Base-by-base conservation (phyloP, 2,888 invertebrate genomes). In the Platycheirus rosarum region DNA sequence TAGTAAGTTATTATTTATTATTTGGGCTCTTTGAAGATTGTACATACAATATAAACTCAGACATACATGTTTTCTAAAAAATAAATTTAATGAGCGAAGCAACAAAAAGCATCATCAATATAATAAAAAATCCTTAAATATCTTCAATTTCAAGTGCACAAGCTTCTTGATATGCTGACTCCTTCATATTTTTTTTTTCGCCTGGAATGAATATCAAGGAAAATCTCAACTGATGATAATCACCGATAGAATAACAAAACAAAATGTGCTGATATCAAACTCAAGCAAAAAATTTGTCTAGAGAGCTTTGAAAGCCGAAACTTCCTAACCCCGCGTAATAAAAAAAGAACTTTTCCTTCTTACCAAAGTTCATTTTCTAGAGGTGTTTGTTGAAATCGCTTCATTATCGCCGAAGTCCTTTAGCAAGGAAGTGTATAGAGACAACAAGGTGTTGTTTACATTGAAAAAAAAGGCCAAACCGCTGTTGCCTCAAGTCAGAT, bases 391-490 rank as follows among this genome's bases (percentile, higher is more conserved):
- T 32, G 29, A 32, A 32, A 32, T 6, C 29, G 29, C 29, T 32
- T n/a, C n/a, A n/a, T n/a, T n/a, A n/a, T n/a, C n/a, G n/a, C n/a
- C n/a, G n/a, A n/a, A n/a, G n/a, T n/a, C n/a, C n/a, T 1, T 32
- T 32, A 1, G 5, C 8, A 32, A 7, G 29, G 8, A 32, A 32
- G 7, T 32, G 23, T 26, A 23, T 9, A 18, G 23, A 13, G 0
- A 23, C 40, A 40, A 40, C 13, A 57, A 40, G 23, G 55, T 57
- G 40, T 57, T 57, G 20, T 20, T 13, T 13, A 23, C 13, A 40
- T 11, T 0, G 8, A 4, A 4, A 16, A 53, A 35, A 35, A 8
- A 40, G 14, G 8, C 20, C 11, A 37, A 57, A 11, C 23, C 23
- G 9, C 14, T 1, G 8, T 8, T 32, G 29, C 29, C 29, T 32